Evolutionary conservation across 2,797 vertebrate species (phyloP).

Genomic region (Brotogeris chrysoptera): DNA sequence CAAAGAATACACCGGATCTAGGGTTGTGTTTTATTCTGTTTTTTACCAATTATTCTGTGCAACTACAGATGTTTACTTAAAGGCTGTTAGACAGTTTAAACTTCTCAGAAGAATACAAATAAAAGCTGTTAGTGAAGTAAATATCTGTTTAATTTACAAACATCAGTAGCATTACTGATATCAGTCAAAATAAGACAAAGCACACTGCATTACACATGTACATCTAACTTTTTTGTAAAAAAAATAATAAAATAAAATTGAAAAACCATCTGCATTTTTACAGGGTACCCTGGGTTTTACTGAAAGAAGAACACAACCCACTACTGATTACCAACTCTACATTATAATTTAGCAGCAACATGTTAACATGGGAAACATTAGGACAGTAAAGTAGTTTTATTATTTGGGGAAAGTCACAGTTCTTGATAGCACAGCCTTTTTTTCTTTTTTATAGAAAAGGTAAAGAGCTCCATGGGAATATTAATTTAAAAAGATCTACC

Average conservation of each 20-base stretch:
- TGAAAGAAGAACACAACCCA: conserved; percentile 86
- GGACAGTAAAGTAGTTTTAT: conserved; percentile 94
- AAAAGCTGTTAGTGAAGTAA: conserved; percentile 86
- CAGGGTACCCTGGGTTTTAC: conserved; percentile 86
- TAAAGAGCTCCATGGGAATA: conserved; percentile 72
- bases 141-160: conserved; percentile 99
- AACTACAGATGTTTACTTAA: conserved; percentile 29
- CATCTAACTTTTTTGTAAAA: conserved; percentile 78
- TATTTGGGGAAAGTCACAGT: conserved; percentile 92
- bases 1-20: conserved; percentile 19
- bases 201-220: conserved; percentile 87
- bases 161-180: conserved; percentile 95
- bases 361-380: conserved; percentile 91
- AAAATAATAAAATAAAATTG: conserved; percentile 73
- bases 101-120: conserved; percentile 75
- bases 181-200: conserved; percentile 92
- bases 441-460: conserved; percentile 82
- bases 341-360: conserved; percentile 96
- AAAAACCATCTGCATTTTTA: conserved; percentile 88
- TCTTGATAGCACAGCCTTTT: conserved; percentile 87
- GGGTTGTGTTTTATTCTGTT: not conserved
- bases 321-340: conserved; percentile 88
- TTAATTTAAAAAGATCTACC: conserved; percentile 85
- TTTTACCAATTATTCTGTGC: conserved; percentile 2
- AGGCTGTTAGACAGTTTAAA: conserved; percentile 5